These are phyloP conservation scores for Drosophila burlai DNA, from an alignment of 1,140 invertebrate species.

Conservation along the genomic window DNA sequence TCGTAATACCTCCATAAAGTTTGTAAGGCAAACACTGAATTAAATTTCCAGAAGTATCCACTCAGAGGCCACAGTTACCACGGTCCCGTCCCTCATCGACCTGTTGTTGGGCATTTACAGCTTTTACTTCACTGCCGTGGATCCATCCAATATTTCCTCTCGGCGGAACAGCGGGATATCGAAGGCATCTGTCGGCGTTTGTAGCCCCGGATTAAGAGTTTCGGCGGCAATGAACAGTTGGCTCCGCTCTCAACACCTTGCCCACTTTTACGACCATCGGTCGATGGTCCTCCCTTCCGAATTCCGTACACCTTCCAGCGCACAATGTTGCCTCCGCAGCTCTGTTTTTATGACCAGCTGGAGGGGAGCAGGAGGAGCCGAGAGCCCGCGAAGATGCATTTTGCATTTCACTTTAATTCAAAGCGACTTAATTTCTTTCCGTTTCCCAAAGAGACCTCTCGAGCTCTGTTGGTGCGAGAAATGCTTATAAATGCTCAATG, in stretches of 20 bases:
- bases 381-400: slow-evolving; percentile 42
- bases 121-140: neutral
- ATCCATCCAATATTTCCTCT: neutral
- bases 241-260: slow-evolving; percentile 65
- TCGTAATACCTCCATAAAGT: neutral
- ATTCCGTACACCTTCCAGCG: neutral
- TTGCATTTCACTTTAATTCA: slow-evolving; percentile 81
- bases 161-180: slow-evolving; percentile 53
- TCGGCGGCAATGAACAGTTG: slow-evolving; percentile 45
- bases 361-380: neutral
- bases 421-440: slow-evolving; percentile 77
- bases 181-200: slow-evolving; percentile 18
- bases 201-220: slow-evolving; percentile 5
- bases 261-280: slow-evolving; percentile 69
- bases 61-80: neutral
- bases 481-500: slow-evolving; percentile 83
- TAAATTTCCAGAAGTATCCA: neutral
- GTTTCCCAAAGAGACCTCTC: neutral
- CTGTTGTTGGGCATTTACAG: slow-evolving; percentile 2
- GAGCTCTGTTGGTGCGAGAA: slow-evolving; percentile 50
- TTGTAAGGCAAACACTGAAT: neutral
- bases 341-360: slow-evolving; percentile 37
- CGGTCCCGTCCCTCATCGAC: neutral
- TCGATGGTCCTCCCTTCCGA: neutral
- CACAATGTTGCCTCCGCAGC: slow-evolving; percentile 64